Percentiles rank a stretch among this genome's conserved stretches.
These are phyloP conservation scores for Morpho deidamia DNA, from an alignment of 2,888 invertebrate genomes.

Conservation along the genomic window DNA sequence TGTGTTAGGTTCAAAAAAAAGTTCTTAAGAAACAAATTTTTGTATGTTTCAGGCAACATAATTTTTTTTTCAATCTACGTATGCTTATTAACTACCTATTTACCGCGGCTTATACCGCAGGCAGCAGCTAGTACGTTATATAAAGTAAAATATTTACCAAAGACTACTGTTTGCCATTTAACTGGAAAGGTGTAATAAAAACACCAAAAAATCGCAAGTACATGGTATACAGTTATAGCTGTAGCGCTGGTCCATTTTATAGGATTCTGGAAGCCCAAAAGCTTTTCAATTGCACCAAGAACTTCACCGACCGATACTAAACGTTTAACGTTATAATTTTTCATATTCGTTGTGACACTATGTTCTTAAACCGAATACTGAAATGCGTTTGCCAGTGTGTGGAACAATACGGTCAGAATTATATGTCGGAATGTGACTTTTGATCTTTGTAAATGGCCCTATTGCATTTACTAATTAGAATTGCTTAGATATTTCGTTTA, in stretches of 20 bases:
- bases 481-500: background rate
- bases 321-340: slow-evolving; percentile 31
- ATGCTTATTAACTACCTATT: no score
- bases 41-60: no score
- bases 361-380: background rate
- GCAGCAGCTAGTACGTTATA: background rate
- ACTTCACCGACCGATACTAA: slow-evolving; percentile 42
- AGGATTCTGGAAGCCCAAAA: slow-evolving; percentile 61
- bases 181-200: slow-evolving; percentile 57
- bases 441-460: slow-evolving; percentile 2
- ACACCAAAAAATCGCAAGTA: slow-evolving; percentile 60
- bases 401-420: no score
- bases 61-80: no score
- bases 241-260: slow-evolving; percentile 63
- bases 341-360: slow-evolving; percentile 25
- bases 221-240: slow-evolving; percentile 53
- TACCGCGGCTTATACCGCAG: no score
- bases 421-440: slow-evolving; percentile 12
- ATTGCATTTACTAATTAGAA: slow-evolving; percentile 2
- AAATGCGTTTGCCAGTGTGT: background rate
- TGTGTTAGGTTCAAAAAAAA: no score
- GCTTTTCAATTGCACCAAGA: slow-evolving; percentile 52
- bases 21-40: no score
- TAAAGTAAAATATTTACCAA: slow-evolving; percentile 43
- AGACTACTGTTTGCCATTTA: slow-evolving; percentile 63